phyloP scores from a whole-genome alignment of 1,140 invertebrate genomes.

The Dufourea novaeangliae region DNA sequence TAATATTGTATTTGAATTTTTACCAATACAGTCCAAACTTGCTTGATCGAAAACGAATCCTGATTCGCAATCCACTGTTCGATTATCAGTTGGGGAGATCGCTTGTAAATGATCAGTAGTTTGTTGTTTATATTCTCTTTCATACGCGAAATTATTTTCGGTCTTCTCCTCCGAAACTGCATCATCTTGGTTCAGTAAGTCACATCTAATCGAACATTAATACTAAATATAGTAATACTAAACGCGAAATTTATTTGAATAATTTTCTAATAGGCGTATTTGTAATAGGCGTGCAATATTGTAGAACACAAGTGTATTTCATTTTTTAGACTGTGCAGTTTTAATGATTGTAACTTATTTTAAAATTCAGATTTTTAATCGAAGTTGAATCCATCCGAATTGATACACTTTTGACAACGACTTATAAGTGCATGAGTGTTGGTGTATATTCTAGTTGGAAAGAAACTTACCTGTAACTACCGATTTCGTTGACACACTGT shows the following conservation, averaged over 20 bases:
- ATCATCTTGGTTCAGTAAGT: not conserved
- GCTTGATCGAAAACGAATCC: conserved; percentile 44
- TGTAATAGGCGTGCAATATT: too few relatives aligned
- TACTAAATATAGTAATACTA: too few relatives aligned
- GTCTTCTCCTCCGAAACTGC: not conserved
- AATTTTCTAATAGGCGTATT: too few relatives aligned
- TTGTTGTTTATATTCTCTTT: not conserved
- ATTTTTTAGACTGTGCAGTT: too few relatives aligned
- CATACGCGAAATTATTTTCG: not conserved
- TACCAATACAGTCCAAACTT: conserved; percentile 43
- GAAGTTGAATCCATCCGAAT: too few relatives aligned
- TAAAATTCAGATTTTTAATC: too few relatives aligned
- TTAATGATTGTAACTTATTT: too few relatives aligned
- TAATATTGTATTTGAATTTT: too few relatives aligned
- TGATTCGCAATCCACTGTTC: conserved; percentile 8
- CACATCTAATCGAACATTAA: conserved; percentile 34
- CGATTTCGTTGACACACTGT: conserved; percentile 78
- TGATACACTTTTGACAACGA: too few relatives aligned
- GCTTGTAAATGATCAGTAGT: not conserved
- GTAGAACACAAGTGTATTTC: too few relatives aligned
- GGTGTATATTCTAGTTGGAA: not conserved
- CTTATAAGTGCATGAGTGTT: too few relatives aligned
- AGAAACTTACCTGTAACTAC: conserved; percentile 77
- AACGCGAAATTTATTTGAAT: too few relatives aligned
- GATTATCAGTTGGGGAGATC: not conserved